phyloP scores from a whole-genome alignment of 2,113 vertebrate species.

The Onychostruthus taczanowskii region DNA sequence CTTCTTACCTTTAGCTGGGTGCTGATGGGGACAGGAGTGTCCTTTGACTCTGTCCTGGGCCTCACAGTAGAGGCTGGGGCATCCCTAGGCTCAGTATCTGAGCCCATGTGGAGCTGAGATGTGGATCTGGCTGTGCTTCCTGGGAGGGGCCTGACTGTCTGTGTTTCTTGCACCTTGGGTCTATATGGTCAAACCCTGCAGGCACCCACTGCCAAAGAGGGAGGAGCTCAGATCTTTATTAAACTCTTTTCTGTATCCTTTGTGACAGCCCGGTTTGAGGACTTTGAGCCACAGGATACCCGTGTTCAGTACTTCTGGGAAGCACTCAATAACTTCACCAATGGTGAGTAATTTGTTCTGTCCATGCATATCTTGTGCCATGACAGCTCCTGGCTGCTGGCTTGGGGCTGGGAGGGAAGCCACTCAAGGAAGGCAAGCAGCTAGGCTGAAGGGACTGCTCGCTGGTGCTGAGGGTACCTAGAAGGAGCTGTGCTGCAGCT shows the following conservation, averaged over 20 bases:
- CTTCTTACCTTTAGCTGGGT: background rate
- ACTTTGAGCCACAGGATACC: slow-evolving; percentile 86
- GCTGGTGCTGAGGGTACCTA: background rate
- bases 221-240: background rate
- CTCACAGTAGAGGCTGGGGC: background rate
- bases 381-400: background rate
- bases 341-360: slow-evolving; percentile 77
- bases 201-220: background rate
- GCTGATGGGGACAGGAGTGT: background rate
- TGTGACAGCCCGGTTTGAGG: slow-evolving; percentile 88
- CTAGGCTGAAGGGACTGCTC: background rate
- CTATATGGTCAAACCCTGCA: background rate
- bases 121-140: background rate
- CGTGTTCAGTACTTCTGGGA: slow-evolving; percentile 96
- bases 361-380: background rate
- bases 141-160: background rate
- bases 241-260: background rate
- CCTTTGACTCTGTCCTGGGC: background rate
- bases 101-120: background rate
- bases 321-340: slow-evolving; percentile 95
- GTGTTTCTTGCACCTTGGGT: background rate
- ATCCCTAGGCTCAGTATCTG: background rate
- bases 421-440: background rate
- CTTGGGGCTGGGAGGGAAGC: background rate
- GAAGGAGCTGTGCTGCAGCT: background rate